Percentiles rank a stretch among this genome's conserved stretches.
Conservation (phyloP, 37 sponge, comb jelly and placozoan species). For the Trichoplax adhaerens region DNA sequence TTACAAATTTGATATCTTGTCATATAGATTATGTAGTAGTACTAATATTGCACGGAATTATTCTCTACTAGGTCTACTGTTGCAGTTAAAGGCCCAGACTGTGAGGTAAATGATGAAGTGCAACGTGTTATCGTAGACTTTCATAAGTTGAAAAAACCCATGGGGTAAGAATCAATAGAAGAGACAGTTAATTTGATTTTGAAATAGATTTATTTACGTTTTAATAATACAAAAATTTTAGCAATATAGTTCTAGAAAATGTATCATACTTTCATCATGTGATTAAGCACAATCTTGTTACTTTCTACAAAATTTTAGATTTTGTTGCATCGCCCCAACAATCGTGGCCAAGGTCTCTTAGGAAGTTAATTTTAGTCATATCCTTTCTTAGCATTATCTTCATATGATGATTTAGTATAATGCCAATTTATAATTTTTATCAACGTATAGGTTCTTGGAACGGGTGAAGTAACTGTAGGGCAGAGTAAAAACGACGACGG, state of each 20-base stretch:
- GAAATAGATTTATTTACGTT: too few relatives aligned
- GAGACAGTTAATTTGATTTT: too few relatives aligned
- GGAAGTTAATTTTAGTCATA: background rate
- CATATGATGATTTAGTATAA: too few relatives aligned
- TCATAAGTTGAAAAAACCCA: constrained; percentile 49
- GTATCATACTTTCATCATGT: too few relatives aligned
- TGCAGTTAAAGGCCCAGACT: constrained; percentile 43
- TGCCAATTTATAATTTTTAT: too few relatives aligned
- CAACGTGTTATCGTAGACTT: constrained; percentile 45
- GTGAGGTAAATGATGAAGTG: constrained; percentile 40
- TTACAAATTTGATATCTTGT: too few relatives aligned
- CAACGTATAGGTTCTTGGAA: background rate
- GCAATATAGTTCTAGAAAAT: too few relatives aligned
- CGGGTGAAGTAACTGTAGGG: constrained; percentile 39
- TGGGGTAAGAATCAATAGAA: constrained; percentile 17
- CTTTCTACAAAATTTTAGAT: constrained; percentile 1
- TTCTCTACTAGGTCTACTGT: constrained; percentile 24
- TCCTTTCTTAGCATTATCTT: too few relatives aligned
- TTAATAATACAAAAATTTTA: too few relatives aligned
- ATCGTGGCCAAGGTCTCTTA: constrained; percentile 50
- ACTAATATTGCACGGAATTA: background rate
- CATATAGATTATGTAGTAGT: background rate
- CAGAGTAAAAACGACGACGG: constrained; percentile 41
- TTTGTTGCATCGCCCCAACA: constrained; percentile 77
- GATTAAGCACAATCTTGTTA: too few relatives aligned